phyloP scores from a whole-genome alignment of 2,888 invertebrate genomes.

The Lacanobia oleracea region DNA sequence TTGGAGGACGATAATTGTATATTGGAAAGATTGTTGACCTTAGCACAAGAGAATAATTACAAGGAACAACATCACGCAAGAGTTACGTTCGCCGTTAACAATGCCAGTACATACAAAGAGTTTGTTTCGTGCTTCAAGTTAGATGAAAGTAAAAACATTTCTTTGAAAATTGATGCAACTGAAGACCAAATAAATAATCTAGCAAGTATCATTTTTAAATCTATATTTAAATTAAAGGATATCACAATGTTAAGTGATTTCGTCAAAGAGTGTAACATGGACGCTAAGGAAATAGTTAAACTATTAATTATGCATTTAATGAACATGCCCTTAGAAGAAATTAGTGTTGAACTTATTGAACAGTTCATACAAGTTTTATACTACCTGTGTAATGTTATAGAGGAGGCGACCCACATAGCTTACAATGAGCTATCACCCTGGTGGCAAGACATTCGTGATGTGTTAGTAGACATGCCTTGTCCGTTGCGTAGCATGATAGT shows the following conservation, averaged over 20 bases:
- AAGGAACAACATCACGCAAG: constrained; percentile 84
- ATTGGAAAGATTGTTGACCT: constrained; percentile 91
- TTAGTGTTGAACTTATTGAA: constrained; percentile 91
- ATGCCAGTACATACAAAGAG: constrained; percentile 87
- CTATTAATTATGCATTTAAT: constrained; percentile 94
- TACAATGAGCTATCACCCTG: constrained; percentile 94
- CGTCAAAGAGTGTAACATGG: constrained; percentile 78
- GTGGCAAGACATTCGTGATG: constrained; percentile 95
- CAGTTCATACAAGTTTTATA: constrained; percentile 92
- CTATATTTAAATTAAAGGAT: constrained; percentile 84
- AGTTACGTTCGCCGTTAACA: constrained; percentile 91
- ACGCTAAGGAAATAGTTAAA: constrained; percentile 92
- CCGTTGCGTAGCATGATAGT: constrained; percentile 95
- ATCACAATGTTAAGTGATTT: constrained; percentile 72
- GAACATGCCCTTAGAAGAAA: constrained; percentile 90
- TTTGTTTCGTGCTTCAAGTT: constrained; percentile 90
- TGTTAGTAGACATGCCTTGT: constrained; percentile 93
- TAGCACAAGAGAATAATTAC: constrained; percentile 88
- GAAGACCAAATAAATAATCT: constrained; percentile 78
- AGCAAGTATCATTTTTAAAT: constrained; percentile 83
- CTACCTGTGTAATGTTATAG: constrained; percentile 92
- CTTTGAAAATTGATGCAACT: constrained; percentile 77
- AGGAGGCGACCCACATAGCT: constrained; percentile 91
- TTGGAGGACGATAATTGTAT: constrained; percentile 91
- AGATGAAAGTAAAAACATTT: constrained; percentile 76